Evolutionary conservation across 2,797 vertebrate species (phyloP), one percentile per base, ranked within the genome.

Genomic region (Rhabdomys pumilio): DNA sequence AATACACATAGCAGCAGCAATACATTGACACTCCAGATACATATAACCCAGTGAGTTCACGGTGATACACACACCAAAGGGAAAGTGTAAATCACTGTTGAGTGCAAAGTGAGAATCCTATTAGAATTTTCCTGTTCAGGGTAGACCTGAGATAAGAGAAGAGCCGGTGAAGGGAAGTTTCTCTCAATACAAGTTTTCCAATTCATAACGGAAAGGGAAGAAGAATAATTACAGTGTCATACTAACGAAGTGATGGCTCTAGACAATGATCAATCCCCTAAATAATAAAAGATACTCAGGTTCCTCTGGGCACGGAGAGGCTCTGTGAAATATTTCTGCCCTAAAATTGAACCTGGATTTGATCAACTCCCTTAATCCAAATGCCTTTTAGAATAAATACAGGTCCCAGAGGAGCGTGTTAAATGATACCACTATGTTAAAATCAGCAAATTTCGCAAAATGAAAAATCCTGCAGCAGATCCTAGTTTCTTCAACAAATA

Each of bases 341-440:
- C 65, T 94, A 90, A 83, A 90, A 83, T 7, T 80, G 57, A 96
- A 87, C 61, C 82, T 91, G 63, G 87, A 91, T 94, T 69, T 93
- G 63, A 81, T 72, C 50, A 94, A 50, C 20, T 29, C 24, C 84
- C 24, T 82, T 86, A 50, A 88, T 94, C 59, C 87, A 89, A 93
- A 95, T 81, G 69, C 12, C 7, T 31, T 69, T 87, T 73, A 53
- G 7, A 92, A 50, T 69, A 93, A 95, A 97, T 80, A 83, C 15
- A 91, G 15, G 22, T 93, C n/a, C 65, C 38, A 87, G 3, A 75
- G 20, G 41, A 63, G 3, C 20, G 12, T 69, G 31, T 81, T 88
- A 79, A 96, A 89, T 90, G 55, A 96, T 34, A 65, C 14, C 11
- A 73, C 7, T 38, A 1, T 77, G 50, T 15, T 80, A 0, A 67